Percentiles rank a stretch among this genome's conserved stretches.
Conservation (phyloP, 1,140 invertebrate species). For the Drosophila simulans region DNA sequence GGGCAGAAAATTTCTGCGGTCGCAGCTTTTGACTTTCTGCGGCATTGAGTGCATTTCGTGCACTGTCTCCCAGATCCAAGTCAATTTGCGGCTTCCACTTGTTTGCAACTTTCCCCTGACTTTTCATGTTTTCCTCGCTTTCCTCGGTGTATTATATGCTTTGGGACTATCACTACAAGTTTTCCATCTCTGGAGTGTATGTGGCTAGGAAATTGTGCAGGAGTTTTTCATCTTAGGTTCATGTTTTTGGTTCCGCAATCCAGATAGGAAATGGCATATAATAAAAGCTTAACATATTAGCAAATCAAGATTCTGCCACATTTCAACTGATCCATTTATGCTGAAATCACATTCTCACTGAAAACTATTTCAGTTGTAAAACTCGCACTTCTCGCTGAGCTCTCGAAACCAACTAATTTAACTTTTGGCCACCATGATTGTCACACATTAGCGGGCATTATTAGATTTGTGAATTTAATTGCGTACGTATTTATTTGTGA, state of each 20-base stretch:
- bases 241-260: neutral
- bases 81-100: constrained; percentile 33
- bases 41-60: constrained; percentile 28
- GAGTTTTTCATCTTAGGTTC: constrained; percentile 1
- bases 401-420: neutral
- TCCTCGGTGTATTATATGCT: neutral
- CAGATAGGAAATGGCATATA: too few relatives aligned
- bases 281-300: too few relatives aligned
- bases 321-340: neutral
- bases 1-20: constrained; percentile 28
- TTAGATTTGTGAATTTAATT: constrained; percentile 14
- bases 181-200: constrained; percentile 5
- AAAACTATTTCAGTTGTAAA: neutral
- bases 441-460: constrained; percentile 15
- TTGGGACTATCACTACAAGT: neutral
- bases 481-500: constrained; percentile 1
- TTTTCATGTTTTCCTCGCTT: constrained; percentile 19
- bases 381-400: neutral
- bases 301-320: too few relatives aligned
- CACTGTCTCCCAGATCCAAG: constrained; percentile 20
- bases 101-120: constrained; percentile 41
- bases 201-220: constrained; percentile 1
- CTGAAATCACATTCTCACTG: neutral
- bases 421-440: constrained; percentile 5
- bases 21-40: constrained; percentile 33